A percentile compares a stretch with the other conserved stretches of the same genome.
These are phyloP conservation scores for Perithous albicinctus DNA, from an alignment of 2,888 invertebrate genomes.

Conservation along the genomic window DNA sequence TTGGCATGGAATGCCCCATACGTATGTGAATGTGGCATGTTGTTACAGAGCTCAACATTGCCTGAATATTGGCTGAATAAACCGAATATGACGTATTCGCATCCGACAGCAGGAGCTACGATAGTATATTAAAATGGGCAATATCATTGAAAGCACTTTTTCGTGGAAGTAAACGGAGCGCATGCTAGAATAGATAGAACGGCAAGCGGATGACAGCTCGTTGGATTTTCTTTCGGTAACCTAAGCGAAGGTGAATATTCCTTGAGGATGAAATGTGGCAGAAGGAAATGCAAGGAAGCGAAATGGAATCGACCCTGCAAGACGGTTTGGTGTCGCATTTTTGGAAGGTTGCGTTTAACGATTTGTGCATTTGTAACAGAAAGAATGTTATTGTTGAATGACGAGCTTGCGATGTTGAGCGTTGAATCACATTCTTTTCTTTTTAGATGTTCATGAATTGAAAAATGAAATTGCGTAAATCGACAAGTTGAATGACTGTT, in stretches of 20 bases:
- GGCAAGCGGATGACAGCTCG: constrained; percentile 23
- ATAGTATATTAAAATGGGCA: constrained; percentile 13
- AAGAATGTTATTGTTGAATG: too few species aligned
- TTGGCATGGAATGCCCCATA: too few species aligned
- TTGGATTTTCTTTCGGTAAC: background rate
- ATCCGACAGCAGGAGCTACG: background rate
- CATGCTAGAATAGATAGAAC: constrained; percentile 29
- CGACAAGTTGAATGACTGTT: too few species aligned
- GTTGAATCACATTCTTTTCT: too few species aligned
- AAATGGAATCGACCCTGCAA: background rate
- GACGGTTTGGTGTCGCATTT: too few species aligned
- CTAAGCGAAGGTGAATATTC: background rate
- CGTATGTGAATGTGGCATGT: too few species aligned
- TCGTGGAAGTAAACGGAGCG: background rate
- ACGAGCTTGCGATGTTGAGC: too few species aligned
- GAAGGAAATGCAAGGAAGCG: background rate
- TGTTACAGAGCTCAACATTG: background rate
- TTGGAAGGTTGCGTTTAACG: too few species aligned
- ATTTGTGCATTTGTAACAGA: too few species aligned
- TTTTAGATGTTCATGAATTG: too few species aligned
- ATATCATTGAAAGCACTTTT: constrained; percentile 34
- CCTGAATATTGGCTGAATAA: background rate
- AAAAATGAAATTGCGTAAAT: too few species aligned
- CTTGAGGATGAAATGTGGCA: background rate
- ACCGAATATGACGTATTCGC: constrained; percentile 14